Evolutionary conservation across 92 coral and sea anemone genomes (phyloP).

Genomic region (Heliopora coerulea): DNA sequence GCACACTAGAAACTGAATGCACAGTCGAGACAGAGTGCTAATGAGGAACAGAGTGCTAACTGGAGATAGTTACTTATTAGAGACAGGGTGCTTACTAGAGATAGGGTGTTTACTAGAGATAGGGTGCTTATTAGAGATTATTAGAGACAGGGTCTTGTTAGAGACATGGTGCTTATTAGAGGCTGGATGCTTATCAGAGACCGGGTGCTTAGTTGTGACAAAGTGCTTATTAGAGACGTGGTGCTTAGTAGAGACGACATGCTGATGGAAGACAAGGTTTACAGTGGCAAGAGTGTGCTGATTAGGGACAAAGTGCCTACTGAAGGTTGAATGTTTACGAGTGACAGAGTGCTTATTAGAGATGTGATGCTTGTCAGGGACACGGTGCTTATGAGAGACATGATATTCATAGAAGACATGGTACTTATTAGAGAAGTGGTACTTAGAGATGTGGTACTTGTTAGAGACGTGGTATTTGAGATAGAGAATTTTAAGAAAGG

Average conservation of each 20-base stretch:
- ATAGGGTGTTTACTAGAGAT: conserved; percentile 4
- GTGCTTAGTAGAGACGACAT: not conserved
- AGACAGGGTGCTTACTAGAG: conserved; percentile 8
- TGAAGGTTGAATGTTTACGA: not conserved
- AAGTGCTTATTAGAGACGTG: not conserved
- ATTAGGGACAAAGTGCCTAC: conserved; percentile 2
- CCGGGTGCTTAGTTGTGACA: conserved; percentile 6
- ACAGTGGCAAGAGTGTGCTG: not conserved
- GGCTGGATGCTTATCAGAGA: conserved; percentile 11
- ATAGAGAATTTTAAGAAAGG: no score
- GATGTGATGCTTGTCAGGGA: not conserved
- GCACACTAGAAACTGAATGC: not conserved
- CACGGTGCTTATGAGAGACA: conserved; percentile 12
- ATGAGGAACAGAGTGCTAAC: not conserved
- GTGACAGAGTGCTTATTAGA: conserved; percentile 3
- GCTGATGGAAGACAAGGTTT: conserved; percentile 7
- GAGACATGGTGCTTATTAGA: conserved; percentile 7
- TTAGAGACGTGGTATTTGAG: not conserved
- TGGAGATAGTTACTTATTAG: not conserved
- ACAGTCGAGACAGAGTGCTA: not conserved
- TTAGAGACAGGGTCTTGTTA: conserved; percentile 1
- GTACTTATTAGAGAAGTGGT: conserved; percentile 2
- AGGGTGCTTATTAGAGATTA: conserved; percentile 17
- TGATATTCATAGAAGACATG: not conserved
- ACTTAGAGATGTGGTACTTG: conserved; percentile 1